These are phyloP conservation scores for Caiman crocodilus DNA, from an alignment of 2,797 vertebrate genomes.

Conservation along the genomic window DNA sequence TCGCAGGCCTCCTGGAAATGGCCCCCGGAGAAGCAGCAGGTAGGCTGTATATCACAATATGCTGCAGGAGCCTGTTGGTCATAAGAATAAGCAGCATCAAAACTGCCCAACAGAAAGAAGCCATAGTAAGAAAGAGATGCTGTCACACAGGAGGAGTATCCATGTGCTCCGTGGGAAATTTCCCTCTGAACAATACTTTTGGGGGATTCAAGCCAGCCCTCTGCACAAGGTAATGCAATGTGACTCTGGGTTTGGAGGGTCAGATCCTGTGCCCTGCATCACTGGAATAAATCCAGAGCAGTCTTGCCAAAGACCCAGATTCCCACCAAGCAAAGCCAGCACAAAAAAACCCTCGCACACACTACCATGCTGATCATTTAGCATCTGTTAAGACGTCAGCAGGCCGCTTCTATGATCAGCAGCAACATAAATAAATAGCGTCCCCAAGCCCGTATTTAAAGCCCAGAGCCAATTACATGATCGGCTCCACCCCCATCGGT, in stretches of 20 bases:
- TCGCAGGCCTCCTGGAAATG: not conserved
- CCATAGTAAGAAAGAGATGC: accelerated
- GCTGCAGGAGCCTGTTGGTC: too few species aligned
- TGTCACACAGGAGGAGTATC: accelerated
- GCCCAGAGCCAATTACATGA: not conserved
- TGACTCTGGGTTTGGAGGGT: not conserved
- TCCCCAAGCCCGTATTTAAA: not conserved
- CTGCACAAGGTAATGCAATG: not conserved
- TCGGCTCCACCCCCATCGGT: not conserved
- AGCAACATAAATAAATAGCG: too few species aligned
- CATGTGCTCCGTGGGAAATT: not conserved
- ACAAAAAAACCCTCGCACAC: not conserved
- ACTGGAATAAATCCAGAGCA: not conserved
- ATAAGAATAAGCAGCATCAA: accelerated
- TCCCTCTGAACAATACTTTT: not conserved
- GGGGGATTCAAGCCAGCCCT: not conserved
- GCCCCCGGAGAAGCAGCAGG: not conserved
- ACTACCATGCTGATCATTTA: not conserved
- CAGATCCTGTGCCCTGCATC: not conserved
- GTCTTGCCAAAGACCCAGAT: not conserved
- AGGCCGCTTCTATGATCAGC: not conserved
- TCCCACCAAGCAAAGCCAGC: not conserved
- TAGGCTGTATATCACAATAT: not conserved
- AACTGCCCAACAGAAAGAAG: not conserved
- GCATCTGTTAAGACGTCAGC: accelerated